Base-by-base conservation (phyloP, 2,113 vertebrate genomes). In the Silurus asotus region DNA sequence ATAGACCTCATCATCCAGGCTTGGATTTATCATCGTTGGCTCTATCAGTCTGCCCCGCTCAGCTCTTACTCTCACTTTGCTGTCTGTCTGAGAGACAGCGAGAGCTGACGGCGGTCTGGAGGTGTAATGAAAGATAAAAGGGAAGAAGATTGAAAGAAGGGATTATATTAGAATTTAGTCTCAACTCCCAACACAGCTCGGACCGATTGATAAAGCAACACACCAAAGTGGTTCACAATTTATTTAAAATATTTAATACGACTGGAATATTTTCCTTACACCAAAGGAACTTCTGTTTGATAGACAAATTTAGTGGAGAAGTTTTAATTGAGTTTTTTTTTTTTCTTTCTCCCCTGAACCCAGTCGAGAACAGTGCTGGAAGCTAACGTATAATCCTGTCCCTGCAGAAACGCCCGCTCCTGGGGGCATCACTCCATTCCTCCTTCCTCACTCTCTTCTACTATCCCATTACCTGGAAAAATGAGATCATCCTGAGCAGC, bases 21-120 rank as follows among this genome's bases (percentile, higher is more conserved):
- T 15, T 3, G 92, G 94, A 94, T 95, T 94, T 95, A 94, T 95
- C 94, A 95, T 96, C 95, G 95, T 94, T 95, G 94, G 89, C 90
- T 91, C 67, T 94, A 86, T 83, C 77, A 53, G 19, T 58, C 48
- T 14, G 10, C 19, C 45, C 14, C 82, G 85, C 88, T 61, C 23
- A 45, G 85, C 88, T 61, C 23, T 25, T 58, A 58, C 84, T 25
- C 85, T 82, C 53, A 56, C 84, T 64, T 70, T 37, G 28, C 82
- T 82, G 81, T 83, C 69, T 86, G 79, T 76, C 79, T 88, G 81
- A 82, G 74, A 84, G 83, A 83, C 80, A 79, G 81, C 84, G 82
- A 80, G 82, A 92, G 91, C 91, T 93, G 92, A 93, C 93, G 93
- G 92, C 95, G 92, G 91, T 93, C 92, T 91, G 93, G 82, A 91